Evolutionary conservation across 2,888 invertebrate genomes (phyloP).

Genomic region (Drosophila putrida): DNA sequence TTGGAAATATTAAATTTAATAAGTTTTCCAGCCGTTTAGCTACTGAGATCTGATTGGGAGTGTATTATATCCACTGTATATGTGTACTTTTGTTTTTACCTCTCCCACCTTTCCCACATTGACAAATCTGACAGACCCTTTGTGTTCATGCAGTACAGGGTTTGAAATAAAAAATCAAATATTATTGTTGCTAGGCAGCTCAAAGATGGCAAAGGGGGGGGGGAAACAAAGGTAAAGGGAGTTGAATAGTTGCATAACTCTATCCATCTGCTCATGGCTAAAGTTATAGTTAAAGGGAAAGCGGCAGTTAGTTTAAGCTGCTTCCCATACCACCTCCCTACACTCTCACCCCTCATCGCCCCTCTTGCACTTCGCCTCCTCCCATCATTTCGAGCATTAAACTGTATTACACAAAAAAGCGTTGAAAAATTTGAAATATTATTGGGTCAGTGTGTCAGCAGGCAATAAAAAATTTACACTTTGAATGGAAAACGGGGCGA

Average conservation of each 20-base stretch:
- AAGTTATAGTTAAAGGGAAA: constrained; percentile 50
- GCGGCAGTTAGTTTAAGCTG: constrained; percentile 28
- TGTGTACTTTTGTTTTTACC: no score
- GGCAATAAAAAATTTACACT: constrained; percentile 47
- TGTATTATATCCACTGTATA: no score
- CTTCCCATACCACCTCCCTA: background rate
- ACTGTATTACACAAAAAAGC: constrained; percentile 15
- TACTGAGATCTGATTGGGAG: no score
- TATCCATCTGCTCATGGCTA: background rate
- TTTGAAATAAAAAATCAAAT: background rate
- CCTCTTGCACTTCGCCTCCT: background rate
- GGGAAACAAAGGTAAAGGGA: no score
- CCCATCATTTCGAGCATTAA: background rate
- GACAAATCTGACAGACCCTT: no score
- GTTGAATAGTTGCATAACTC: constrained; percentile 52
- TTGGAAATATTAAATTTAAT: no score
- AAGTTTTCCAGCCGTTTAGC: no score
- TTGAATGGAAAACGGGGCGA: background rate
- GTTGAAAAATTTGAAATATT: constrained; percentile 52
- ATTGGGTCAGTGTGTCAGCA: constrained; percentile 68
- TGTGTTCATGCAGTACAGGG: no score
- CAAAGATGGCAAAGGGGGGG: constrained; percentile 1
- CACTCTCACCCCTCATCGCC: no score
- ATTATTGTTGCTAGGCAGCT: constrained; percentile 47
- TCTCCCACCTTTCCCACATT: no score